A percentile compares a stretch with the other conserved stretches of the same genome.
Evolutionary conservation across 2,888 invertebrate species (phyloP).

Genomic region (Drosophila mimica): DNA sequence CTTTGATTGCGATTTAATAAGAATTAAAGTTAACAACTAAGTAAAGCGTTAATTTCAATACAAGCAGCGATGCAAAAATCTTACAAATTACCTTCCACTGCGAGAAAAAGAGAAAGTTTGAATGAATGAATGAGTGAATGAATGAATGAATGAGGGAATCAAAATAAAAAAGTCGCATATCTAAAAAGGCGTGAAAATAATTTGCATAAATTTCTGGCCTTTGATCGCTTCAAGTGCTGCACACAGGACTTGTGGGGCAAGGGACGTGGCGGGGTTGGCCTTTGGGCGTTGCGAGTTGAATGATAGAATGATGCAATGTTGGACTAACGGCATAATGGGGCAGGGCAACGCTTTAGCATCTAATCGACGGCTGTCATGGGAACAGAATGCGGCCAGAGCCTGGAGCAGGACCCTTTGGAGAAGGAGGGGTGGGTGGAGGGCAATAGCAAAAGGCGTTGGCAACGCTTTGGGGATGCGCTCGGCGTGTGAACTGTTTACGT

Average conservation of each 20-base stretch:
- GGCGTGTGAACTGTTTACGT: conserved; percentile 68
- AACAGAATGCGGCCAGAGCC: conserved; percentile 41
- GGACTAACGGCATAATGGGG: conserved; percentile 2
- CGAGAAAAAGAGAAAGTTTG: not conserved
- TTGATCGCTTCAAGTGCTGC: conserved; percentile 84
- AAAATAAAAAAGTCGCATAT: conserved; percentile 76
- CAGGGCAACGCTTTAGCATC: conserved; percentile 30
- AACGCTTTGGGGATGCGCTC: conserved; percentile 77
- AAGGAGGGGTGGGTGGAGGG: not conserved
- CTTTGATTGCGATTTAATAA: not conserved
- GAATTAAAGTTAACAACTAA: not conserved
- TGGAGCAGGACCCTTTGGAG: not conserved
- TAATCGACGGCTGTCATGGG: conserved; percentile 79
- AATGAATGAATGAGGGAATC: not conserved
- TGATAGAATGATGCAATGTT: conserved; percentile 16
- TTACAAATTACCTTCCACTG: not conserved
- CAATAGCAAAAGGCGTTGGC: conserved; percentile 51
- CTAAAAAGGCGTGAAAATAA: conserved; percentile 86
- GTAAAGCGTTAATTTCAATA: not conserved
- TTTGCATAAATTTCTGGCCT: conserved; percentile 85
- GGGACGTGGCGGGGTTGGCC: not conserved
- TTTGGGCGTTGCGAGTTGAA: conserved; percentile 10
- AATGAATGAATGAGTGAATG: not conserved
- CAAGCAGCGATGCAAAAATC: not conserved
- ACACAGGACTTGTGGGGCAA: conserved; percentile 3